Evolutionary conservation across 2,113 vertebrate species (phyloP).

Genomic region (Sisor rabdophorus): DNA sequence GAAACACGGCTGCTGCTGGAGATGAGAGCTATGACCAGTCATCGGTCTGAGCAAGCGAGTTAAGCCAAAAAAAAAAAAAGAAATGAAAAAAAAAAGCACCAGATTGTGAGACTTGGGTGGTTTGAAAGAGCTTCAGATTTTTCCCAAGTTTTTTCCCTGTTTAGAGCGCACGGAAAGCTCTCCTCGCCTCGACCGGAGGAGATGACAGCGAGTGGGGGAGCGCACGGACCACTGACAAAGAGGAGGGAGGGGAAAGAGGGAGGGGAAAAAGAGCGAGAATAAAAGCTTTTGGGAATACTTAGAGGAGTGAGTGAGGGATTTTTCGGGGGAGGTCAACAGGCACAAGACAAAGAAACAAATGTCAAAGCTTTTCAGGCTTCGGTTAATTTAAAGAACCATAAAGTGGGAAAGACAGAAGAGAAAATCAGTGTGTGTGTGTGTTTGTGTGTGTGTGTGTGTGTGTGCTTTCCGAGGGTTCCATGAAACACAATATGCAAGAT

Average conservation of each 20-base stretch:
- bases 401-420: conserved; percentile 28
- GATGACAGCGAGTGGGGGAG: conserved; percentile 46
- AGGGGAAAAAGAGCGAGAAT: conserved; percentile 56
- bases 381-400: conserved; percentile 59
- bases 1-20: neutral
- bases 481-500: neutral
- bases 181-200: conserved; percentile 47
- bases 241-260: conserved; percentile 54
- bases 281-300: conserved; percentile 64
- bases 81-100: conserved; percentile 15
- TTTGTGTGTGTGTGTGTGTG: neutral
- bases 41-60: conserved; percentile 14
- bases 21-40: conserved; percentile 38
- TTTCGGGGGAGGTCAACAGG: conserved; percentile 54
- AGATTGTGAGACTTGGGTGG: conserved; percentile 32
- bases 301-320: conserved; percentile 49
- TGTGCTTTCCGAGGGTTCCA: conserved; percentile 48
- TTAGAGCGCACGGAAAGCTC: conserved; percentile 33
- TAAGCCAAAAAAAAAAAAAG: conserved; percentile 13
- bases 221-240: conserved; percentile 62
- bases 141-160: conserved; percentile 33
- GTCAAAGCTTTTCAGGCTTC: conserved; percentile 60
- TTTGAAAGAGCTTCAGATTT: neutral
- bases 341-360: conserved; percentile 67
- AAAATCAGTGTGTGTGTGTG: neutral